phyloP scores from a whole-genome alignment of 1,140 invertebrate genomes.

The Acyrthosiphon pisum region DNA sequence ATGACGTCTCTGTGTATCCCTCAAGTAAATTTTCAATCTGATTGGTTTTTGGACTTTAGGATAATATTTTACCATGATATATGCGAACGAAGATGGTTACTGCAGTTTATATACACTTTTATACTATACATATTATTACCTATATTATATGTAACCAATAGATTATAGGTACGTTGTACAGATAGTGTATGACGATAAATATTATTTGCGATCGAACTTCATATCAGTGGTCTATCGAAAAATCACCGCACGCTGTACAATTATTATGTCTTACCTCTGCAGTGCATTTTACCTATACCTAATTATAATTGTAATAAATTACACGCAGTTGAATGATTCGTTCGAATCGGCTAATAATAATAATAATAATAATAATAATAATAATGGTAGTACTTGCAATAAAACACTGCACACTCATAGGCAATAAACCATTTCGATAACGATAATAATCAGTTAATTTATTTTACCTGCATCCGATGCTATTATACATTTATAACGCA shows the following conservation, averaged over 20 bases:
- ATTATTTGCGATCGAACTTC: neutral
- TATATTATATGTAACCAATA: too few species aligned
- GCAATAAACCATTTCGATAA: conserved; percentile 40
- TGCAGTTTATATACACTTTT: too few species aligned
- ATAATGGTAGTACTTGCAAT: neutral
- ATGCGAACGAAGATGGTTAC: too few species aligned
- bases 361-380: neutral
- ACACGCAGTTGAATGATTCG: neutral
- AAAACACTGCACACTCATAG: neutral
- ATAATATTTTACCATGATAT: too few species aligned
- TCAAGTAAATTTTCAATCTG: too few species aligned
- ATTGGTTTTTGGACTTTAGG: too few species aligned
- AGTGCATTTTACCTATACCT: neutral
- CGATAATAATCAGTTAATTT: conserved; percentile 42
- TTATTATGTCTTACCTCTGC: neutral
- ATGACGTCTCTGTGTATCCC: too few species aligned
- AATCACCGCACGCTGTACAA: neutral
- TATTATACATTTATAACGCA: neutral
- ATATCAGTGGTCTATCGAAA: neutral
- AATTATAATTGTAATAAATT: neutral
- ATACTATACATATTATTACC: too few species aligned
- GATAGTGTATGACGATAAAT: neutral
- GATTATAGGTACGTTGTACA: too few species aligned
- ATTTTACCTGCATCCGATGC: neutral
- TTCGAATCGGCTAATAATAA: neutral